phyloP scores from a whole-genome alignment of 2,888 invertebrate genomes.

The Aproaerema taeniolella region DNA sequence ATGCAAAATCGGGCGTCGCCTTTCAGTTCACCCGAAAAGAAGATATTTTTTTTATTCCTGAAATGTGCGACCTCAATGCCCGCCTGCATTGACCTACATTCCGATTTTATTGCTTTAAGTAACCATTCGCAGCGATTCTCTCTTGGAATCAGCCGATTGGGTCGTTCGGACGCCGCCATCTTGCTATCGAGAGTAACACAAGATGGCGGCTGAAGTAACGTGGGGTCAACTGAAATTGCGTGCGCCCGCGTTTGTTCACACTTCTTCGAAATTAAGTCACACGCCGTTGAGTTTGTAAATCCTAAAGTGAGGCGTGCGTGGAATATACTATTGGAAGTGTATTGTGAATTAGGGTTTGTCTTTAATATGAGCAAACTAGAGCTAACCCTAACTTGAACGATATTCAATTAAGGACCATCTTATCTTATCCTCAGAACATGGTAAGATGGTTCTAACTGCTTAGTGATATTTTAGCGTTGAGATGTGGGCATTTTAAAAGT shows the following conservation, averaged over 20 bases:
- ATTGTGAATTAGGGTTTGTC: constrained; percentile 33
- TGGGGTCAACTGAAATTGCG: constrained; percentile 39
- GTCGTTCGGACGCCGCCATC: constrained; percentile 60
- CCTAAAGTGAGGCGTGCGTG: constrained; percentile 24
- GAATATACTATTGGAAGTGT: constrained; percentile 43
- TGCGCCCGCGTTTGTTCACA: constrained; percentile 31
- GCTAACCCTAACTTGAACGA: too few species aligned
- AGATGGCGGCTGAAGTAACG: constrained; percentile 40
- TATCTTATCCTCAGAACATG: too few species aligned
- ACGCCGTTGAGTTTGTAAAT: constrained; percentile 27
- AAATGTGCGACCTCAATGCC: constrained; percentile 60
- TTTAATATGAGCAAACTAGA: background rate
- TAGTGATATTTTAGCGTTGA: too few species aligned
- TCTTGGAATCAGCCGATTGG: constrained; percentile 57
- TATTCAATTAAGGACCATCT: too few species aligned
- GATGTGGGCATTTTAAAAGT: too few species aligned
- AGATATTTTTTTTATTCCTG: constrained; percentile 40
- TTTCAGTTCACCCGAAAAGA: constrained; percentile 32
- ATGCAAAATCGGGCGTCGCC: constrained; percentile 45
- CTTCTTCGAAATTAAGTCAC: constrained; percentile 42
- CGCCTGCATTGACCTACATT: constrained; percentile 57
- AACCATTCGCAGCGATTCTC: constrained; percentile 58
- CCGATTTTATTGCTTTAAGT: constrained; percentile 41
- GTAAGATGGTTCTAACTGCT: too few species aligned
- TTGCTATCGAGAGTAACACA: constrained; percentile 25